A percentile compares a stretch with the other conserved stretches of the same genome.
These are phyloP conservation scores for Hydrozoanthus gracilis DNA, from an alignment of 92 coral and sea anemone genomes.

Conservation along the genomic window DNA sequence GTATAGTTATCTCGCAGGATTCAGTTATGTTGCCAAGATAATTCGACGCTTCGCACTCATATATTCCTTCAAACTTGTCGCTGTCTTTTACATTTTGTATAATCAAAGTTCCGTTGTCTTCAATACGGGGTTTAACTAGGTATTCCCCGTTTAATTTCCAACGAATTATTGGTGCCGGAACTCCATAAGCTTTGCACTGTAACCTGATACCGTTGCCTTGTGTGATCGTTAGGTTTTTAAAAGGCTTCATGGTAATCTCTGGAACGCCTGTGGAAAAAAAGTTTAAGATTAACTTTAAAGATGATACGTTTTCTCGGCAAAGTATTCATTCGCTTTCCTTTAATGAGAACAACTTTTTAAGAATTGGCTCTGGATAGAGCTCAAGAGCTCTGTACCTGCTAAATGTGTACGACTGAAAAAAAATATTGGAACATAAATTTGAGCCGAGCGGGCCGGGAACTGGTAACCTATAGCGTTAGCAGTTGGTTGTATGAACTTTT, in stretches of 20 bases:
- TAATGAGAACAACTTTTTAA: too few species aligned
- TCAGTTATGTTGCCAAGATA: neutral
- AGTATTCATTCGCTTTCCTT: neutral
- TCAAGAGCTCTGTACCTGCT: too few species aligned
- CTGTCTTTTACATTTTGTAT: neutral
- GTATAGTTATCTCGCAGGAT: neutral
- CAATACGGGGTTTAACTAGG: neutral
- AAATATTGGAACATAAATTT: too few species aligned
- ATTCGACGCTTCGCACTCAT: conserved; percentile 38
- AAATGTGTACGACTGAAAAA: too few species aligned
- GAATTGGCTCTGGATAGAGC: too few species aligned
- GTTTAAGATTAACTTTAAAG: too few species aligned
- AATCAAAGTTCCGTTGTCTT: conserved; percentile 5
- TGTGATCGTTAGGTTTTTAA: neutral
- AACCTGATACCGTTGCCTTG: neutral
- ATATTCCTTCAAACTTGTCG: conserved; percentile 1
- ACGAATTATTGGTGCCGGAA: conserved; percentile 17
- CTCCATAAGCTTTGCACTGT: neutral
- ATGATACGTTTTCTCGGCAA: too few species aligned
- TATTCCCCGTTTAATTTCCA: conserved; percentile 16
- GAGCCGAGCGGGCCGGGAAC: too few species aligned
- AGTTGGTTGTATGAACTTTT: too few species aligned
- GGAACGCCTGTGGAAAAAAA: conserved; percentile 12
- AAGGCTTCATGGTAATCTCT: neutral
- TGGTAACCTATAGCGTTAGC: too few species aligned